These are phyloP conservation scores for Gambelia wislizenii DNA, from an alignment of 2,797 vertebrate genomes.

Conservation along the genomic window DNA sequence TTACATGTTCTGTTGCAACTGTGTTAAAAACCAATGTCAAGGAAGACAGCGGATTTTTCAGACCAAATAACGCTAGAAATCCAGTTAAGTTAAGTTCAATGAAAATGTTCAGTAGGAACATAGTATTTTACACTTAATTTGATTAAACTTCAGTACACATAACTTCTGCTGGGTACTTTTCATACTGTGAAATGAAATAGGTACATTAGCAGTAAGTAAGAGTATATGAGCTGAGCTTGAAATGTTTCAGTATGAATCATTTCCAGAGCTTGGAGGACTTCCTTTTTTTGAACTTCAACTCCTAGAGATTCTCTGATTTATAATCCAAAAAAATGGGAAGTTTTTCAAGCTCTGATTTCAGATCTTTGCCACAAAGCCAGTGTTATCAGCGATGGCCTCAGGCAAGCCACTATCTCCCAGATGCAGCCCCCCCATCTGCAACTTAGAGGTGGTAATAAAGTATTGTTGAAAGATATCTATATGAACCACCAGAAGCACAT, in stretches of 20 bases:
- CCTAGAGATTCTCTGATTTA: background rate
- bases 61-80: background rate
- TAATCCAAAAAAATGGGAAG: background rate
- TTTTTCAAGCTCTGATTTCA: no score
- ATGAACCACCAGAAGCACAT: background rate
- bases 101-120: background rate
- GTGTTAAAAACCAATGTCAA: constrained; percentile 2
- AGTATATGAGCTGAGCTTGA: background rate
- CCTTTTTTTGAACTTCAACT: no score
- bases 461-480: background rate
- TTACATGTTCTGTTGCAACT: background rate
- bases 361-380: background rate
- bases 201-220: background rate
- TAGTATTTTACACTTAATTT: background rate
- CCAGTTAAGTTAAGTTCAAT: background rate
- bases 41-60: background rate
- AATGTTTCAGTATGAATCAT: background rate
- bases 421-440: background rate
- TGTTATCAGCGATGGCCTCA: background rate
- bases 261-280: no score
- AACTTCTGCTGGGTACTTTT: background rate
- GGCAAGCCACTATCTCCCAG: background rate
- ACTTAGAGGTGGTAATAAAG: background rate
- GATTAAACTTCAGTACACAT: background rate
- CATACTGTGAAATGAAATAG: background rate